phyloP scores from a whole-genome alignment of 2,113 vertebrate species.

The Psilopsiagon aurifrons region DNA sequence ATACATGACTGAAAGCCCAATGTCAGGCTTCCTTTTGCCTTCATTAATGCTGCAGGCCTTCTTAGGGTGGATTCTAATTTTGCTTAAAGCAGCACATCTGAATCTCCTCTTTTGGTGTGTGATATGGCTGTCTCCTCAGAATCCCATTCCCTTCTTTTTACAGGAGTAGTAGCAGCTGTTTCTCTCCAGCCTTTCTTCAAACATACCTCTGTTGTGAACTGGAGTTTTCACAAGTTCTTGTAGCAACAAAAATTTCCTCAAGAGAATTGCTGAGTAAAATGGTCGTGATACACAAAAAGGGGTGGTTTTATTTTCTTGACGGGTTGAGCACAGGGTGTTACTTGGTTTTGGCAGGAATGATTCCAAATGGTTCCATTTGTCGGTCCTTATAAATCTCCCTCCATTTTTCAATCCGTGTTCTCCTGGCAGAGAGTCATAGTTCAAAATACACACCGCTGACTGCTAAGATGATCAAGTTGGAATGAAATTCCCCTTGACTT shows the following conservation, averaged over 20 bases:
- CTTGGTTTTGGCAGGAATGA: background rate
- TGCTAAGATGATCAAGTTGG: background rate
- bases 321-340: background rate
- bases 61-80: background rate
- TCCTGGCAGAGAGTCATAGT: background rate
- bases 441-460: background rate
- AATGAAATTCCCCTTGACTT: constrained; percentile 19
- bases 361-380: background rate
- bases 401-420: background rate
- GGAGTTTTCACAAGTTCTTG: background rate
- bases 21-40: background rate
- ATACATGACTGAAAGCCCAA: background rate
- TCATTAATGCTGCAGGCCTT: background rate
- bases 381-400: background rate
- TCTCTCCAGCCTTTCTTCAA: background rate
- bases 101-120: background rate
- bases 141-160: background rate
- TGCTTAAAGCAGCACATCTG: background rate
- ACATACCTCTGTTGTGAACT: background rate
- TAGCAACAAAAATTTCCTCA: background rate
- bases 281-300: background rate
- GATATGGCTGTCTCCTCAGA: background rate
- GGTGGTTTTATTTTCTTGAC: background rate
- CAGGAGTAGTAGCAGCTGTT: background rate
- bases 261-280: background rate